Evolutionary conservation across 2,888 invertebrate species (phyloP).

Genomic region (Cantharis rustica): DNA sequence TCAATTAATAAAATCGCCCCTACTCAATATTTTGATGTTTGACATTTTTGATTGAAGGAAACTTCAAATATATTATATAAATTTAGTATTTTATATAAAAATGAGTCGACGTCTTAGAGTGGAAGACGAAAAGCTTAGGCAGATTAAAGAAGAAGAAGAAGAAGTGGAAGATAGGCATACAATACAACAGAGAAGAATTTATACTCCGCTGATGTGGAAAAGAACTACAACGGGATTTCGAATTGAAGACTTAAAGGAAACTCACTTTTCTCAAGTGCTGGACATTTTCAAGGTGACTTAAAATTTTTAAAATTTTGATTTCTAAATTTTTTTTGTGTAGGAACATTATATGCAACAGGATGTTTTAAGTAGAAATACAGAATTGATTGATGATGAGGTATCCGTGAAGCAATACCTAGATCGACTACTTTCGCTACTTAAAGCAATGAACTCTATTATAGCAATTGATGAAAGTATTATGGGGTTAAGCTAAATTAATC

Average conservation of each 20-base stretch:
- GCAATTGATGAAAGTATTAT: slow-evolving; percentile 45
- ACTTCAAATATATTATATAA: not conserved
- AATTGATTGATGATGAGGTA: slow-evolving; percentile 43
- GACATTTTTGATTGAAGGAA: not conserved
- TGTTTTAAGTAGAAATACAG: slow-evolving; percentile 47
- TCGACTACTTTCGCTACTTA: slow-evolving; percentile 42
- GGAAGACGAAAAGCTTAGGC: slow-evolving; percentile 43
- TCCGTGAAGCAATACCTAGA: slow-evolving; percentile 46
- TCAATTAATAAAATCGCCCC: not conserved
- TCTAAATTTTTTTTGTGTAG: slow-evolving; percentile 33
- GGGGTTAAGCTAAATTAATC: not conserved
- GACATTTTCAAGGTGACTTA: not conserved
- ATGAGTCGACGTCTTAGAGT: slow-evolving; percentile 50
- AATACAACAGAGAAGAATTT: slow-evolving; percentile 41
- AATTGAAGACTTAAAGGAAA: slow-evolving; percentile 48
- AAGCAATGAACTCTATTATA: slow-evolving; percentile 48
- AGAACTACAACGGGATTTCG: slow-evolving; percentile 42
- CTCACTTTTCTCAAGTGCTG: slow-evolving; percentile 2
- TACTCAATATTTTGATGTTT: not conserved
- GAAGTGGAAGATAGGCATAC: slow-evolving; percentile 49
- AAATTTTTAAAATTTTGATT: not conserved
- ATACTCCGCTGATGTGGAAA: slow-evolving; percentile 48
- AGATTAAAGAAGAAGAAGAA: slow-evolving; percentile 44
- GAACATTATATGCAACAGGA: slow-evolving; percentile 44
- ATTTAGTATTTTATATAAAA: not conserved